Base-by-base conservation (phyloP, 1,140 invertebrate genomes). In the Plutomurus gul region DNA sequence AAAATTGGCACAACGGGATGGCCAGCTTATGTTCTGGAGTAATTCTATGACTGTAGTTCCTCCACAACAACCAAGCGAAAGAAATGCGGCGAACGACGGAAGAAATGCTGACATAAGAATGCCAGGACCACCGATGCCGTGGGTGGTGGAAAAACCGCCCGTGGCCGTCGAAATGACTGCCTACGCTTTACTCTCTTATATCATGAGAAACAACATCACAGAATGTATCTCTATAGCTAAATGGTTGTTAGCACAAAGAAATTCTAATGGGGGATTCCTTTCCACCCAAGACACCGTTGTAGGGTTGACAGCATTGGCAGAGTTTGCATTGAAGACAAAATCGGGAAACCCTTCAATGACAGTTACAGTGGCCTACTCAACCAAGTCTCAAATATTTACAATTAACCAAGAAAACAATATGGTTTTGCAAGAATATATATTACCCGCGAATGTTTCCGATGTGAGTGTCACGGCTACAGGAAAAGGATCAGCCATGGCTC, bases 81-180 rank as follows among this genome's bases (percentile, higher is more conserved):
- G n/a, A n/a, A n/a, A n/a, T n/a, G n/a, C n/a, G n/a, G n/a, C n/a
- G 1, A 6, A 3, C 22, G 22, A 20, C 11, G 11, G 16, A 33
- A 47, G 13, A 43, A 13, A 39, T 49, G 89, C 6, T 25, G 8
- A 4, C 0, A 51, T 51, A 25, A 10, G 11, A 93, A 85, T 94
- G 92, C 3, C 86, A 93, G 6, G 90, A 93, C 87, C 96, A 27
- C 89, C 91, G 25, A 89, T 30, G 22, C 0, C 0, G 1, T 30
- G 13, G 13, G 22, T 10, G 3, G 4, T n/a, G 89, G 71, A 39
- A 25, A 7, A 82, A 89, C 1, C 89, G 46, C 92, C 92, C 10
- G 89, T 93, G 1, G 93, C 96, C 82, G 91, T 96, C 16, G 93
- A 95, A 85, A 95, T 95, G 87, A 94, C 95, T 0, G 90, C 95